These are phyloP conservation scores for Heliothis subflexa DNA, from an alignment of 1,140 invertebrate genomes.

Conservation along the genomic window DNA sequence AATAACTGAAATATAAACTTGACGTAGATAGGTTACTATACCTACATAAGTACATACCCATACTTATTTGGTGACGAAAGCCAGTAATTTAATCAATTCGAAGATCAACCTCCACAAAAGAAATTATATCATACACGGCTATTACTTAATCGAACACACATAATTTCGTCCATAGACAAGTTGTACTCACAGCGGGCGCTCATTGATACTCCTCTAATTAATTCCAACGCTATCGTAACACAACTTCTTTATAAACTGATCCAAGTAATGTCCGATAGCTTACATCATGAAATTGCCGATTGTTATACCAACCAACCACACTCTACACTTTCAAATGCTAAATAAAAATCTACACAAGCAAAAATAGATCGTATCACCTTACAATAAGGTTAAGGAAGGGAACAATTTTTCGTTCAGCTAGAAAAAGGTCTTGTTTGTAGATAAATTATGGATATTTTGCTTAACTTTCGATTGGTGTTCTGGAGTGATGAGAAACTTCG, in stretches of 20 bases:
- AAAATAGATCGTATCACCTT: not conserved
- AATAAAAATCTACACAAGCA: not conserved
- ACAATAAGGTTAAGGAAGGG: not conserved
- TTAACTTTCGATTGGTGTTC: slow-evolving; percentile 44
- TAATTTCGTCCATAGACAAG: slow-evolving; percentile 14
- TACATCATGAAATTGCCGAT: slow-evolving; percentile 48
- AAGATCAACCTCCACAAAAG: not conserved
- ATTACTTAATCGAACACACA: slow-evolving; percentile 6
- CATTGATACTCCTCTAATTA: slow-evolving; percentile 43
- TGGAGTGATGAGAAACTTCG: slow-evolving; percentile 36
- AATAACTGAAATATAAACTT: too few relatives aligned
- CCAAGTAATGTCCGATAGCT: slow-evolving; percentile 33
- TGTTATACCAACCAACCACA: slow-evolving; percentile 18
- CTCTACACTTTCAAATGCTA: not conserved
- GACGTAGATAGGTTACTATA: too few relatives aligned
- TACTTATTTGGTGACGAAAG: too few relatives aligned
- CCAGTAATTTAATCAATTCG: not conserved
- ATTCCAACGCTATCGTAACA: slow-evolving; percentile 28
- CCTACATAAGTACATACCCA: too few relatives aligned
- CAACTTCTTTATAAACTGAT: not conserved
- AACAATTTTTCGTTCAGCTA: not conserved
- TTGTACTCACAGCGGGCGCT: slow-evolving; percentile 7
- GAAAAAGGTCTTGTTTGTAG: slow-evolving; percentile 8
- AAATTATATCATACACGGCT: not conserved
- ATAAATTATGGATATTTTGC: slow-evolving; percentile 48